phyloP scores from a whole-genome alignment of 2,888 invertebrate species.

The Agriopis aurantiaria region DNA sequence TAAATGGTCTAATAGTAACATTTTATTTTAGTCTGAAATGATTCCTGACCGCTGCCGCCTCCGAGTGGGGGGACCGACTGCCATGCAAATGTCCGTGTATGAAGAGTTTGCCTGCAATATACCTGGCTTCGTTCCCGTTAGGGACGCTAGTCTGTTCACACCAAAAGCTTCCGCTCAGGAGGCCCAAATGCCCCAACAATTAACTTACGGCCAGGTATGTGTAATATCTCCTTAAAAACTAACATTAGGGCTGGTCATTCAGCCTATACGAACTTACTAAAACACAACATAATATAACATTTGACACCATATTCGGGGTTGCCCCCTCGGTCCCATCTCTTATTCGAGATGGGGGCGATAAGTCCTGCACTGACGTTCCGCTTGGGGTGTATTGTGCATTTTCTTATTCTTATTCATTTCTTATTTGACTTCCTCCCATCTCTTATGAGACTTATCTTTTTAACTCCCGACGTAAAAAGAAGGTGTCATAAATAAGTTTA shows the following conservation, averaged over 20 bases:
- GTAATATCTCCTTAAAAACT: not conserved
- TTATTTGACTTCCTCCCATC: too few relatives aligned
- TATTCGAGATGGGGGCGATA: too few relatives aligned
- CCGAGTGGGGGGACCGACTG: constrained; percentile 93
- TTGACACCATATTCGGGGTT: too few relatives aligned
- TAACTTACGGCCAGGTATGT: constrained; percentile 72
- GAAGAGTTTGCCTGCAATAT: constrained; percentile 99
- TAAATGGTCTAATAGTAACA: not conserved
- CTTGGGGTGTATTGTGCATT: too few relatives aligned
- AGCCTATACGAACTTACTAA: too few relatives aligned
- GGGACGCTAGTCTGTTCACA: constrained; percentile 92
- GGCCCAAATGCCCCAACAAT: constrained; percentile 74
- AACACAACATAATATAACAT: too few relatives aligned
- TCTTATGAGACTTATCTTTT: too few relatives aligned
- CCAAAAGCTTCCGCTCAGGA: constrained; percentile 88
- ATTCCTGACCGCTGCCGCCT: constrained; percentile 97
- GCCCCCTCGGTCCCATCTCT: too few relatives aligned
- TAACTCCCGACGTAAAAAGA: too few relatives aligned
- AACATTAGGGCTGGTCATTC: not conserved
- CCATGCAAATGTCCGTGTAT: constrained; percentile 96
- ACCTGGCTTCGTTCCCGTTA: constrained; percentile 96
- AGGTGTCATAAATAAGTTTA: too few relatives aligned
- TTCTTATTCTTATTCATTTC: too few relatives aligned
- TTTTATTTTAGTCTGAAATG: constrained; percentile 90
- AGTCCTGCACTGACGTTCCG: too few relatives aligned